phyloP scores from a whole-genome alignment of 2,888 invertebrate genomes.

The Metopia argyrocephala region DNA sequence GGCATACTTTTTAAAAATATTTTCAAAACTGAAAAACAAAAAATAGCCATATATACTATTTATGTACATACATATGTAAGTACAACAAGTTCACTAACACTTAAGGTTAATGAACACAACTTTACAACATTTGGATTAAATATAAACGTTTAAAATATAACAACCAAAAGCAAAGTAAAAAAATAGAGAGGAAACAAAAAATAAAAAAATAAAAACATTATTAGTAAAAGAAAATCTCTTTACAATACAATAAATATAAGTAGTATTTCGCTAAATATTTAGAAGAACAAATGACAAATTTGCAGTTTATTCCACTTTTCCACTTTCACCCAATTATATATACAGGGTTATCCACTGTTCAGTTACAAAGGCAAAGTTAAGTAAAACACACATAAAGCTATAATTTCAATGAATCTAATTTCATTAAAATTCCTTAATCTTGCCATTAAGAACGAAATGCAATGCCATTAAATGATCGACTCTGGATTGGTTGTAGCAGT shows the following conservation, averaged over 20 bases:
- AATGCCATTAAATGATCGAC: too few species aligned
- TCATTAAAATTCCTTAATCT: too few species aligned
- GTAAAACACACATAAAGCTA: too few species aligned
- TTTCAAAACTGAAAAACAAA: not conserved
- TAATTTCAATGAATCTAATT: too few species aligned
- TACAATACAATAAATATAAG: not conserved
- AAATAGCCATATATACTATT: too few species aligned
- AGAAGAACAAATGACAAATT: not conserved
- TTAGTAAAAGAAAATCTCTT: not conserved
- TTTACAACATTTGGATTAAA: too few species aligned
- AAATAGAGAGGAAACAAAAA: not conserved
- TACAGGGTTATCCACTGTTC: not conserved
- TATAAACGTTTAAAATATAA: not conserved
- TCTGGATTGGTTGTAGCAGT: too few species aligned
- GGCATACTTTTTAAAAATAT: not conserved
- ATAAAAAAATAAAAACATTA: not conserved
- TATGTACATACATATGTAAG: too few species aligned
- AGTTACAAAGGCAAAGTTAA: too few species aligned
- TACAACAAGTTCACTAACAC: not conserved
- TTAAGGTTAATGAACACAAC: not conserved
- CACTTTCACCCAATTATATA: not conserved
- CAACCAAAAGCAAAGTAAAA: conserved; percentile 1
- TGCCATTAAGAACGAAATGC: too few species aligned
- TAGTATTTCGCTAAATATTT: too few species aligned
- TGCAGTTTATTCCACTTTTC: not conserved